Evolutionary conservation across 1,140 invertebrate genomes (phyloP), one percentile per base, ranked within the genome.

Genomic region (Drosophila varians): DNA sequence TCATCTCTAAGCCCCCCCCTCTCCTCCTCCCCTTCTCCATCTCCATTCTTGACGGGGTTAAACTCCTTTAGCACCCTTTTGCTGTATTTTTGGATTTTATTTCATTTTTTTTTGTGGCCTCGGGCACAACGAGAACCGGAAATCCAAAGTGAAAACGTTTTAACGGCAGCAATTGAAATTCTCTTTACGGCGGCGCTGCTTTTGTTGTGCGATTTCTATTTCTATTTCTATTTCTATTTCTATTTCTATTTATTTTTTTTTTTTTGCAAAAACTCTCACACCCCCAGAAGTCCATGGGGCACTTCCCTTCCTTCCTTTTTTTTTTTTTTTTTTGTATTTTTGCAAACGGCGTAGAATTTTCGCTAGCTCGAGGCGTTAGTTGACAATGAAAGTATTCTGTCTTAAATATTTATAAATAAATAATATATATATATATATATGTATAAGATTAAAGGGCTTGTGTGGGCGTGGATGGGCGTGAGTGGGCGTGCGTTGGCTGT

Each of bases 101-200:
- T 47, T 47, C 21, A 23, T 46, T 55, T 28, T 46, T 21, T 43
- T 8, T 49, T 16, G 51, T 21, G n/a, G 36, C 70, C 38, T 16
- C 49, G 40, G 57, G 66, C 61, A 58, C 47, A 64, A 64, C 72
- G 72, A 60, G 61, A 66, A 78, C 57, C 77, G 82, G 82, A 87
- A 87, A 82, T 87, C 82, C 74, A 87, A 87, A 87, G 82, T 87
- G 82, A 87, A 87, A 87, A 87, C 77, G 82, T 82, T 87, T 87
- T 87, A 87, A 77, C 82, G 72, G 82, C 69, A 74, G 72, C 80
- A 86, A 86, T 86, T 86, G 76, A 86, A 86, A 72, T 74, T 77
- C 40, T 49, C 51, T 74, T 78, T 74, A 51, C 49, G 42, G 14
- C 58, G 58, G 38, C 52, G 36, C 52, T 45, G 38, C 60, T 26